These are phyloP conservation scores for Lanistes nyassanus DNA, from an alignment of 1,140 invertebrate genomes.

Conservation along the genomic window DNA sequence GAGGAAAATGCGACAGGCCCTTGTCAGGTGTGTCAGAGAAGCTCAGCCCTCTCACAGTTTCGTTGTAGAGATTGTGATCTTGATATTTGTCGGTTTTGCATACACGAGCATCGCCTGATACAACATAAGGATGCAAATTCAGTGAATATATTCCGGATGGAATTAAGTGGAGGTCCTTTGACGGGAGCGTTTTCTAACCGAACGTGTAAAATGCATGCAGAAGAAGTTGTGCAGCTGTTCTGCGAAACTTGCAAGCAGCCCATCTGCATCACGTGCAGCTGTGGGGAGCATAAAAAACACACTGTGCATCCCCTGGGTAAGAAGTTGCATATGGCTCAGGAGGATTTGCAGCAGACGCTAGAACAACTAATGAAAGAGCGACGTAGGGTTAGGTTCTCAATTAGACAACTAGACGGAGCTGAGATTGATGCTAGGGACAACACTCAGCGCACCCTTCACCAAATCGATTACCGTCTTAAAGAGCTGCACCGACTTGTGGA, in stretches of 20 bases:
- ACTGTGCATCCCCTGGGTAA: constrained; percentile 47
- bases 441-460: constrained; percentile 26
- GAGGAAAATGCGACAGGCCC: constrained; percentile 32
- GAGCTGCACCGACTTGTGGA: constrained; percentile 39
- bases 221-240: constrained; percentile 52
- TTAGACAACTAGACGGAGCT: constrained; percentile 38
- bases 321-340: constrained; percentile 43
- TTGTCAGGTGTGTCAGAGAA: constrained; percentile 52
- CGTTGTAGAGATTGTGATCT: constrained; percentile 57
- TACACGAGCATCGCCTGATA: constrained; percentile 54
- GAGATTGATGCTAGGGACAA: constrained; percentile 26
- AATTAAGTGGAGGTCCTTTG: constrained; percentile 32
- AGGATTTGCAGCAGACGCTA: constrained; percentile 45
- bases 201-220: constrained; percentile 43
- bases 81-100: constrained; percentile 58
- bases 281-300: constrained; percentile 50
- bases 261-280: constrained; percentile 53
- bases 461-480: constrained; percentile 37
- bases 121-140: constrained; percentile 42
- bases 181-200: constrained; percentile 37
- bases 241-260: constrained; percentile 49
- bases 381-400: constrained; percentile 26
- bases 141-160: constrained; percentile 53
- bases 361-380: constrained; percentile 41
- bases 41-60: constrained; percentile 54